A percentile compares a stretch with the other conserved stretches of the same genome.
Evolutionary conservation across 2,888 invertebrate species (phyloP).

Genomic region (Drosophila maculinotata): DNA sequence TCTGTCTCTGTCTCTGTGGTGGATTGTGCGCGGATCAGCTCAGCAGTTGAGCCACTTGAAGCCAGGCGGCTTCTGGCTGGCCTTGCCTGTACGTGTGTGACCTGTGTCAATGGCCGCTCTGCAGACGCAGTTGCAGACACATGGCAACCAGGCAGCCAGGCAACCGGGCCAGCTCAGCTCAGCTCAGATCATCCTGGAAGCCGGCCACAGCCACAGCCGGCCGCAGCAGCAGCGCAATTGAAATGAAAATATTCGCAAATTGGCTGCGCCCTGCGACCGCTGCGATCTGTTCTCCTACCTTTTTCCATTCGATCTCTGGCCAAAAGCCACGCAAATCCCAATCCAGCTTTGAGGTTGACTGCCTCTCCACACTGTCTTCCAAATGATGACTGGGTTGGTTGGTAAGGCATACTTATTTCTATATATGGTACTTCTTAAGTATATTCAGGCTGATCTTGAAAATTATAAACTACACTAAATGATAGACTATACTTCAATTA

Average conservation of each 20-base stretch:
- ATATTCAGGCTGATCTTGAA: too few species aligned
- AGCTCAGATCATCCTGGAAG: slow-evolving; percentile 59
- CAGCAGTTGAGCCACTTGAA: slow-evolving; percentile 23
- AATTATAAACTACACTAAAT: too few species aligned
- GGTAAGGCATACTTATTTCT: background rate
- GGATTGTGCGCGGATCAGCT: slow-evolving; percentile 21
- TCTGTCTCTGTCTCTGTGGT: background rate
- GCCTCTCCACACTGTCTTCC: slow-evolving; percentile 15
- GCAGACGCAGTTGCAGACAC: slow-evolving; percentile 36
- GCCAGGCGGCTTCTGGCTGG: slow-evolving; percentile 42
- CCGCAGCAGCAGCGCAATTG: slow-evolving; percentile 75
- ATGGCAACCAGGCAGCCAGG: slow-evolving; percentile 24
- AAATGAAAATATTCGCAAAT: slow-evolving; percentile 84
- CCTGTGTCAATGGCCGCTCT: slow-evolving; percentile 73
- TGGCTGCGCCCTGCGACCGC: slow-evolving; percentile 75
- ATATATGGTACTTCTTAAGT: background rate
- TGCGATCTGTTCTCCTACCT: slow-evolving; percentile 28
- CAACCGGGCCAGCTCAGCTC: slow-evolving; percentile 5
- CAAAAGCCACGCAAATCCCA: slow-evolving; percentile 51
- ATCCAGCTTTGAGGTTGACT: slow-evolving; percentile 23
- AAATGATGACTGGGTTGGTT: slow-evolving; percentile 12
- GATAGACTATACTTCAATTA: too few species aligned
- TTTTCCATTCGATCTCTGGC: slow-evolving; percentile 6
- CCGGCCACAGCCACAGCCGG: too few species aligned
- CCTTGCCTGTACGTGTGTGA: slow-evolving; percentile 69